phyloP scores from a whole-genome alignment of 1,140 invertebrate genomes.

The Drosophila orena region DNA sequence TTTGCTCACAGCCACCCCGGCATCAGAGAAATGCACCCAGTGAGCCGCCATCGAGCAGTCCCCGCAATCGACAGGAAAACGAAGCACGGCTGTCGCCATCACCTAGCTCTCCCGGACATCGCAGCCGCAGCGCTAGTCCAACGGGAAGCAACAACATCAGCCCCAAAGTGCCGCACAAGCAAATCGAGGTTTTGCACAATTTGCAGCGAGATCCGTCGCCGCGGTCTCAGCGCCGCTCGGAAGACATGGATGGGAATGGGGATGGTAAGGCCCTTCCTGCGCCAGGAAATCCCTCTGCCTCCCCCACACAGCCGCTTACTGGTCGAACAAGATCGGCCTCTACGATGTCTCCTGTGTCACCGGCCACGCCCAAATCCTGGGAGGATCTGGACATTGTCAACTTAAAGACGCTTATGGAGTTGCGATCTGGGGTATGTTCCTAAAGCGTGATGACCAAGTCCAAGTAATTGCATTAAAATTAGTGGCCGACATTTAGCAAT shows the following conservation, averaged over 20 bases:
- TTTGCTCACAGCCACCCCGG: slow-evolving; percentile 26
- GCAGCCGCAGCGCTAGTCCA: slow-evolving; percentile 76
- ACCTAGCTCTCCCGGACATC: slow-evolving; percentile 76
- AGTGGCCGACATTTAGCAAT: slow-evolving; percentile 33
- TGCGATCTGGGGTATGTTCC: slow-evolving; percentile 86
- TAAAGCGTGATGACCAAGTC: background rate
- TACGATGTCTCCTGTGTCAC: slow-evolving; percentile 15
- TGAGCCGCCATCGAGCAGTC: background rate
- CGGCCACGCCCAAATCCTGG: slow-evolving; percentile 82
- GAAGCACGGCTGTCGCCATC: slow-evolving; percentile 28
- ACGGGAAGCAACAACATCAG: slow-evolving; percentile 85
- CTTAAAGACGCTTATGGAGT: slow-evolving; percentile 85
- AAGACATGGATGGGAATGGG: slow-evolving; percentile 6
- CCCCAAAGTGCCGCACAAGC: slow-evolving; percentile 86
- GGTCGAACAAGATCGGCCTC: background rate
- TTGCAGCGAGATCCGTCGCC: slow-evolving; percentile 86
- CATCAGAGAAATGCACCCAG: background rate
- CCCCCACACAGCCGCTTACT: slow-evolving; percentile 10
- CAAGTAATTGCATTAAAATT: slow-evolving; percentile 31
- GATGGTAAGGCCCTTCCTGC: background rate
- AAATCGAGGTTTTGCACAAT: slow-evolving; percentile 88
- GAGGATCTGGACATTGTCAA: slow-evolving; percentile 86
- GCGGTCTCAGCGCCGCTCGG: slow-evolving; percentile 51
- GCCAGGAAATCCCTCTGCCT: slow-evolving; percentile 5
- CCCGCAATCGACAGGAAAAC: slow-evolving; percentile 13